These are phyloP conservation scores for Ametastegia equiseti DNA, from an alignment of 2,888 invertebrate genomes.

Conservation along the genomic window DNA sequence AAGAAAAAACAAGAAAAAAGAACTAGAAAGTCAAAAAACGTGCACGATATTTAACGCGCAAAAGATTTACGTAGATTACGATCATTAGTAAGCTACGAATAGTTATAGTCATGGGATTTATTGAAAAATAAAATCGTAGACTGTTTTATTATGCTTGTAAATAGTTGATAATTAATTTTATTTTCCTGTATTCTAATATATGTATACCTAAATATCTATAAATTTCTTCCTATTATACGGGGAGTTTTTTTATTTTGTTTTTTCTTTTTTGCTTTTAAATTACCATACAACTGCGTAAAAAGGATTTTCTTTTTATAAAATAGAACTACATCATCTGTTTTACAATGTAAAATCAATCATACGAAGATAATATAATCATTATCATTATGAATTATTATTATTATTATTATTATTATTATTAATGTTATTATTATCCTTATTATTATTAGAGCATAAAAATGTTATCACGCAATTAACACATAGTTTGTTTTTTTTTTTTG, in stretches of 20 bases:
- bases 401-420: constrained; percentile 51
- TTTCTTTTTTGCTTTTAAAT: too few relatives aligned
- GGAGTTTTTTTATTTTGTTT: constrained; percentile 62
- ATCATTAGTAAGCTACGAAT: too few relatives aligned
- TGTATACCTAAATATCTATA: not conserved
- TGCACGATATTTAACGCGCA: too few relatives aligned
- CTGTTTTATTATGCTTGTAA: not conserved
- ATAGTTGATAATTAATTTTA: not conserved
- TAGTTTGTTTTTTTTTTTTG: constrained; percentile 51
- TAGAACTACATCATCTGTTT: constrained; percentile 67
- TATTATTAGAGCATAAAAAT: constrained; percentile 62
- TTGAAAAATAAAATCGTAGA: not conserved
- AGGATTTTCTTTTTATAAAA: constrained; percentile 65
- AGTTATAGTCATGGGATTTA: not conserved
- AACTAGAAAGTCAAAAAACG: too few relatives aligned
- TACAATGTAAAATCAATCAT: constrained; percentile 62
- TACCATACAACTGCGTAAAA: constrained; percentile 65
- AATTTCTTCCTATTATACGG: constrained; percentile 56
- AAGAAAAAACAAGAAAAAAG: too few relatives aligned
- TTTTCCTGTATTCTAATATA: not conserved
- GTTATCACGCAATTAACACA: constrained; percentile 63
- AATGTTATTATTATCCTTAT: constrained; percentile 51
- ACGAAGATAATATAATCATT: constrained; percentile 56
- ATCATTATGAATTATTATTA: constrained; percentile 16
- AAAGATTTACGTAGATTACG: not conserved